phyloP scores from a whole-genome alignment of 2,797 vertebrate genomes.

The Cyprinodon diabolis region DNA sequence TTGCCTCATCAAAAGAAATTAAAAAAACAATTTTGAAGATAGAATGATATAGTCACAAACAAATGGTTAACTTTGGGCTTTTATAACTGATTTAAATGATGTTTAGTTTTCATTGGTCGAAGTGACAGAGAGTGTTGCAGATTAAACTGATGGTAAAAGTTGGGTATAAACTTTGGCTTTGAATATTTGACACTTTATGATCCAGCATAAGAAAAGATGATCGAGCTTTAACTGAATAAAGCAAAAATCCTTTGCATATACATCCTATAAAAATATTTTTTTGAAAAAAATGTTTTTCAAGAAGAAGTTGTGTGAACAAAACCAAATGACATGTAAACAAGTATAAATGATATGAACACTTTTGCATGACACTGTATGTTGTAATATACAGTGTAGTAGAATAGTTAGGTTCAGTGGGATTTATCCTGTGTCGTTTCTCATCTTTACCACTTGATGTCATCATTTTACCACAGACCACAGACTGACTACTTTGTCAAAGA shows the following conservation, averaged over 20 bases:
- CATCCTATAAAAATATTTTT: too few relatives aligned
- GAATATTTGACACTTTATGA: background rate
- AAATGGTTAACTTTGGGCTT: background rate
- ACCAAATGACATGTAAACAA: background rate
- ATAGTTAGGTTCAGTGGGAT: background rate
- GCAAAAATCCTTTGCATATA: background rate
- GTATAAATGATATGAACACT: background rate
- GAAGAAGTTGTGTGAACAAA: background rate
- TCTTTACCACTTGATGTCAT: constrained; percentile 67
- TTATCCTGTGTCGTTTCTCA: constrained; percentile 35
- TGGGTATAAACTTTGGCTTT: background rate
- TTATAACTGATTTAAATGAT: background rate
- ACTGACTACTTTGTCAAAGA: background rate
- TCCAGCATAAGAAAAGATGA: background rate
- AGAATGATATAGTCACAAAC: too few relatives aligned
- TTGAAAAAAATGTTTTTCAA: too few relatives aligned
- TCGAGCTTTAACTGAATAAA: background rate
- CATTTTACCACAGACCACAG: constrained; percentile 40
- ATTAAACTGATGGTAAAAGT: background rate
- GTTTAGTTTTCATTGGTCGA: background rate
- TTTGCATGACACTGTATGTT: background rate
- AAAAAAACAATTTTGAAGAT: too few relatives aligned
- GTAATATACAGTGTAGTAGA: background rate
- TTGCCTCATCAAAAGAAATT: too few relatives aligned
- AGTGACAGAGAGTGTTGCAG: background rate